Evolutionary conservation across 2,797 vertebrate species (phyloP).

Genomic region (Arnoldichthys spilopterus): DNA sequence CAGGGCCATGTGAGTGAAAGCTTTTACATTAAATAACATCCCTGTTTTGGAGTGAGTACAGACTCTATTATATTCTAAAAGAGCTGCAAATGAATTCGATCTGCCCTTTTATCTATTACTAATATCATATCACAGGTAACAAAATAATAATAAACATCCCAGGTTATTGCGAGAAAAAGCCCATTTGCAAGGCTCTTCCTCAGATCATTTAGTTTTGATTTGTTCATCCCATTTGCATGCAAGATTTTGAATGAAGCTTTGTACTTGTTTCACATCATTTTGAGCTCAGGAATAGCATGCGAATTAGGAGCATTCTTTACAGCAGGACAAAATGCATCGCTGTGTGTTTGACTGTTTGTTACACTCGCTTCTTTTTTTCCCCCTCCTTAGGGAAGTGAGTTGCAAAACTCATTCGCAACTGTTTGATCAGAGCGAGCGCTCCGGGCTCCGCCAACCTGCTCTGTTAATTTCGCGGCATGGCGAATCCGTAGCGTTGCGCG

Average conservation of each 20-base stretch:
- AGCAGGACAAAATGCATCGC: neutral
- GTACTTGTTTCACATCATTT: constrained; percentile 12
- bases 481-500: neutral
- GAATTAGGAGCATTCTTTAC: neutral
- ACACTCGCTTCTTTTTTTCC: neutral
- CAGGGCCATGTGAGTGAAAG: neutral
- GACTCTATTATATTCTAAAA: constrained; percentile 25
- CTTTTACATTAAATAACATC: constrained; percentile 23
- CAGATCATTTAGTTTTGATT: constrained; percentile 19
- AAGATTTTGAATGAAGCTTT: constrained; percentile 22
- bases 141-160: constrained; percentile 1
- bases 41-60: constrained; percentile 7
- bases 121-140: constrained; percentile 41
- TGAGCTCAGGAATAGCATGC: neutral
- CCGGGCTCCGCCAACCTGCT: neutral
- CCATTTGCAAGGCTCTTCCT: constrained; percentile 45
- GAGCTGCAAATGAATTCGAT: constrained; percentile 37
- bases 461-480: neutral
- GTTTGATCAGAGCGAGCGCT: constrained; percentile 9
- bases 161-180: constrained; percentile 38
- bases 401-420: neutral
- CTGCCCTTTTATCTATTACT: constrained; percentile 34
- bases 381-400: neutral
- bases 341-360: neutral
- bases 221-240: constrained; percentile 37